These are phyloP conservation scores for Camelus dromedarius DNA, from an alignment of 2,113 vertebrate species.

Conservation along the genomic window DNA sequence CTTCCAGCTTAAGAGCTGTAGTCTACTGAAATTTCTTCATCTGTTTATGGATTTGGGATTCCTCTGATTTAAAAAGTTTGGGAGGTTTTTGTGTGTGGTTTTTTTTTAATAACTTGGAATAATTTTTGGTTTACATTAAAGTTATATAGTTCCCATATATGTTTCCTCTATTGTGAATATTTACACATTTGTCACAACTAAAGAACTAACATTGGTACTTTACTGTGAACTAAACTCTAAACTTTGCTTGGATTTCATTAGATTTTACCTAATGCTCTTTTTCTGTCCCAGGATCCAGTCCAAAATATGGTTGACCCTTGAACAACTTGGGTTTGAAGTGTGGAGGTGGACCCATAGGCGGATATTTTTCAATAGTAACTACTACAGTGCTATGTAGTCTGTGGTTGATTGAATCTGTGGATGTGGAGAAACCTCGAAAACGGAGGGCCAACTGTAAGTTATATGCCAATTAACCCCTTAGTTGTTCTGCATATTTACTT, in stretches of 20 bases:
- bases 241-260: background rate
- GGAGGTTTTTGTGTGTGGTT: too few species aligned
- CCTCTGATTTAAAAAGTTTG: background rate
- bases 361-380: background rate
- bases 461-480: background rate
- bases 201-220: background rate
- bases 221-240: background rate
- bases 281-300: background rate
- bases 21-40: background rate
- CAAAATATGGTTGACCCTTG: background rate
- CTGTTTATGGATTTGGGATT: background rate
- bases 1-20: background rate
- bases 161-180: background rate
- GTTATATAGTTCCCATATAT: background rate
- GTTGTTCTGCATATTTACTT: background rate
- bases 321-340: background rate
- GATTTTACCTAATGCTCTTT: background rate
- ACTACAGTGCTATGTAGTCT: background rate
- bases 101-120: background rate
- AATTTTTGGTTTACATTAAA: background rate
- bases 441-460: background rate
- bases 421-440: background rate
- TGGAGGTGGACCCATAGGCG: too few species aligned
- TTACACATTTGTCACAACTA: background rate
- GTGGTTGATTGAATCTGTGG: background rate